Evolutionary conservation across 2,797 vertebrate genomes (phyloP), one percentile per base, ranked within the genome.

Genomic region (Xyrichtys novacula): DNA sequence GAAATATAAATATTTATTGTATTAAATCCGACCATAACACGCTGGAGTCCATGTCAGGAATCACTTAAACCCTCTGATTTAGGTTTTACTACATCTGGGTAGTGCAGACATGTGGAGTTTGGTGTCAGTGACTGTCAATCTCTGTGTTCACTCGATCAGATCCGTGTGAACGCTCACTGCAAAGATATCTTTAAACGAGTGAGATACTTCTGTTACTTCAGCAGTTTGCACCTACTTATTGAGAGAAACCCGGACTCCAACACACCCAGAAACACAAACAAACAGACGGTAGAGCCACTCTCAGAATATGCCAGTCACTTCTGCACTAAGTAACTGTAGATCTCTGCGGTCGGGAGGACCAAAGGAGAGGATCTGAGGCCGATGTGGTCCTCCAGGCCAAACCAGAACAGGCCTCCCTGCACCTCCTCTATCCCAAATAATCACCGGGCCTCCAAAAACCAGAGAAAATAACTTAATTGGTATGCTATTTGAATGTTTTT

Each of bases 401-500:
- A 88, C 88, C 86, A 86, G 71, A 77, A 73, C 76, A 84, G 81
- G 83, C 89, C 71, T 89, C 91, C 80, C 77, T 78, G 82, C 88
- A 88, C 85, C 89, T 78, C 89, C 71, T 62, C 80, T 65, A 78
- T 85, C 81, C 89, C 81, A 89, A 88, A 93, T 91, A 87, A 91
- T 89, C 87, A 89, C 78, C 34, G 55, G 74, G 81, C 81, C 78
- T 76, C 79, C 59, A 81, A 83, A 90, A 90, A 88, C 86, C 89
- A 88, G 78, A 89, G 88, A 90, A 91, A 92, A 92, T 88, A 83
- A 92, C 89, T 90, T 88, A 90, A 91, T 87, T 89, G 80, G 77
- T 80, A 79, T 85, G 86, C 80, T 85, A 74, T 86, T 90, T 90
- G 76, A 88, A 77, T 88, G 44, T 74, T 62, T 85, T 79, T 80